phyloP scores from a whole-genome alignment of 2,113 vertebrate species.

The Gorsachius goisagi region DNA sequence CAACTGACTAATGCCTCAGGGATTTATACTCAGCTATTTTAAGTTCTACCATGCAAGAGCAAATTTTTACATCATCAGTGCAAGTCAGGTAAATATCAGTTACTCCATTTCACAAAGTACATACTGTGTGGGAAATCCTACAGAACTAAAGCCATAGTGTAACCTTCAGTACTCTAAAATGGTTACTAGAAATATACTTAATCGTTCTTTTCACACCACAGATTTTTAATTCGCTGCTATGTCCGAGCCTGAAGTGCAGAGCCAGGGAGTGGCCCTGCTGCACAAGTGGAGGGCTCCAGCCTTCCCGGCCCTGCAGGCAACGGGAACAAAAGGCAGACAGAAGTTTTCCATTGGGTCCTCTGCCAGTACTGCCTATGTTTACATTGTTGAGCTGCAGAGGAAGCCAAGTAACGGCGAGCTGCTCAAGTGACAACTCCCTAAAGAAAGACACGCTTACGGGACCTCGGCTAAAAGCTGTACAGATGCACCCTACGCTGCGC shows the following conservation, averaged over 20 bases:
- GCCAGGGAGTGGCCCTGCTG: neutral
- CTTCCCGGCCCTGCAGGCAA: neutral
- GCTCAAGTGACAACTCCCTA: neutral
- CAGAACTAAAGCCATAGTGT: neutral
- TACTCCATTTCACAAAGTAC: neutral
- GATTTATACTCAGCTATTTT: neutral
- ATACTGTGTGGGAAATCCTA: neutral
- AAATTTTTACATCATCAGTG: neutral
- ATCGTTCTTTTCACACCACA: neutral
- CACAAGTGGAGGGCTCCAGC: neutral
- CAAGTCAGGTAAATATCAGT: neutral
- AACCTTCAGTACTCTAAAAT: neutral
- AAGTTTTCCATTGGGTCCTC: neutral
- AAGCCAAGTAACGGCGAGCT: neutral
- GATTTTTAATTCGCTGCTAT: neutral
- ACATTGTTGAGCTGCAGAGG: neutral
- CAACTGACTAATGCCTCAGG: neutral
- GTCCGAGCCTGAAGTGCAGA: rapidly evolving
- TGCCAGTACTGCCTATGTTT: neutral
- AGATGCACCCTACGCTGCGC: rapidly evolving
- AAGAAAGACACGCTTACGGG: neutral
- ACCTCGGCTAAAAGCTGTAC: neutral
- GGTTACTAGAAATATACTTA: neutral
- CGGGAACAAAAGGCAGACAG: rapidly evolving
- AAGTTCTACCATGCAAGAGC: neutral